Conservation (phyloP, 1,140 invertebrate species). For the Heliconius melpomene region DNA sequence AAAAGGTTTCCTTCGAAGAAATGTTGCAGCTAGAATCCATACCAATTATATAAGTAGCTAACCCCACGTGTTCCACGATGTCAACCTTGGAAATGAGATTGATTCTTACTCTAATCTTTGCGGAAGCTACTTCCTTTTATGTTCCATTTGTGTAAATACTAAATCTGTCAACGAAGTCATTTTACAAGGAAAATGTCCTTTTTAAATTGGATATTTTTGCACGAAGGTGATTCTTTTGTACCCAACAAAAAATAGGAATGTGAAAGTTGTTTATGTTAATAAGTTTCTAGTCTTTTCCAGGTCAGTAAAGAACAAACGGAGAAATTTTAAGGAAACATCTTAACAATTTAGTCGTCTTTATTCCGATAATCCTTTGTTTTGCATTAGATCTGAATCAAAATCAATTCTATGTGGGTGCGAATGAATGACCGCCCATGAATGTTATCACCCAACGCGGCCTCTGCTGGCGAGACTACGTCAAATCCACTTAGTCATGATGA, state of each 20-base stretch:
- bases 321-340: not conserved
- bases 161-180: too few species aligned
- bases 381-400: not conserved
- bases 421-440: not conserved
- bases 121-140: not conserved
- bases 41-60: too few species aligned
- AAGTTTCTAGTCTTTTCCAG: not conserved
- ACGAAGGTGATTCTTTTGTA: not conserved
- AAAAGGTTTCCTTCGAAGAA: not conserved
- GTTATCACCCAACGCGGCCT: conserved; percentile 42
- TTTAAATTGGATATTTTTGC: not conserved
- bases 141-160: too few species aligned
- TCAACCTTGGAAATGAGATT: not conserved
- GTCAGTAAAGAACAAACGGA: not conserved
- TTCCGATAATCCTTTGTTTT: not conserved
- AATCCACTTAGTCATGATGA: conserved; percentile 40
- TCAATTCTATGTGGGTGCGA: not conserved
- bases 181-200: not conserved
- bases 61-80: not conserved
- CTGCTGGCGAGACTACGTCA: conserved; percentile 36
- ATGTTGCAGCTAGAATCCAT: too few species aligned
- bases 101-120: not conserved
- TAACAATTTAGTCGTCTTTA: not conserved
- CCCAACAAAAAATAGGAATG: not conserved
- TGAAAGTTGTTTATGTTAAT: not conserved